These are phyloP conservation scores for Sprattus sprattus DNA, from an alignment of 2,113 vertebrate species.

Conservation along the genomic window DNA sequence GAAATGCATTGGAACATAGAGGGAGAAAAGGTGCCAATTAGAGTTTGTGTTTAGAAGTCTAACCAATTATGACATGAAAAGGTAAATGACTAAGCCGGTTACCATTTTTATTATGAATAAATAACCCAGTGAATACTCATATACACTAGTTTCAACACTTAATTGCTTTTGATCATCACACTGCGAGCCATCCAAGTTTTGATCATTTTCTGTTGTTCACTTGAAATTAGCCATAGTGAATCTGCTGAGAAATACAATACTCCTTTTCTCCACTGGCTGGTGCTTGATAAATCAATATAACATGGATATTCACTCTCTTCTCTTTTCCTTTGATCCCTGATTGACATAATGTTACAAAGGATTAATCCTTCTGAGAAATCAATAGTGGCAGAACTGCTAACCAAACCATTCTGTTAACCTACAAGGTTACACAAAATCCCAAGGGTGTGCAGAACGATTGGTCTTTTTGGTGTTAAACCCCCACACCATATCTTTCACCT, in stretches of 20 bases:
- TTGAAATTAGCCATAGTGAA: not conserved
- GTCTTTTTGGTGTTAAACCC: too few species aligned
- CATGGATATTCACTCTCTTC: not conserved
- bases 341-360: not conserved
- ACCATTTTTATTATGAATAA: not conserved
- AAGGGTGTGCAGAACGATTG: not conserved
- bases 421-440: not conserved
- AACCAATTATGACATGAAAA: not conserved
- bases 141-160: not conserved
- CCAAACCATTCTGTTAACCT: not conserved
- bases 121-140: not conserved
- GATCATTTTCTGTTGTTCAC: not conserved
- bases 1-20: not conserved
- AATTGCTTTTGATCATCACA: not conserved
- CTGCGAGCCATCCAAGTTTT: not conserved
- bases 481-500: too few species aligned
- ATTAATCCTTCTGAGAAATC: not conserved
- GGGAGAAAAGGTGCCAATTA: not conserved
- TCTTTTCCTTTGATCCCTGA: not conserved
- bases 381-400: not conserved
- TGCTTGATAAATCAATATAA: not conserved
- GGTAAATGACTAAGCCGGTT: not conserved
- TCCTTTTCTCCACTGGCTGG: not conserved
- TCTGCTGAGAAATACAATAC: not conserved
- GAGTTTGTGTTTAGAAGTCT: not conserved